Percentiles rank a stretch among this genome's conserved stretches.
phyloP scores from a whole-genome alignment of 2,113 vertebrate genomes.

The Isurus oxyrinchus region DNA sequence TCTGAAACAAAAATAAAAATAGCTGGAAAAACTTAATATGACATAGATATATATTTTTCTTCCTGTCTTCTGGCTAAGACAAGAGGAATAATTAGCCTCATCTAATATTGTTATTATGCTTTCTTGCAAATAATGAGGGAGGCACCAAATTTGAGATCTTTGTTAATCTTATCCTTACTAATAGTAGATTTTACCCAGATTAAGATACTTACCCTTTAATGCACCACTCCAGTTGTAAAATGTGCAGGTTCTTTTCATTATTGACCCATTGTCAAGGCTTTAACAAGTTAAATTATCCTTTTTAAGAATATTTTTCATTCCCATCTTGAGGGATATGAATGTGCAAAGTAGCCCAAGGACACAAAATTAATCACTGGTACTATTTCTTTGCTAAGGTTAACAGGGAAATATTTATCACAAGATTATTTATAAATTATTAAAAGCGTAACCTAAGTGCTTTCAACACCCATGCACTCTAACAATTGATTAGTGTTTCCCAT shows the following conservation, averaged over 20 bases:
- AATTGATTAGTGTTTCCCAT: neutral
- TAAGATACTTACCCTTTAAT: neutral
- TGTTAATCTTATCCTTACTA: neutral
- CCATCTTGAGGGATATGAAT: neutral
- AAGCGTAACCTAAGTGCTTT: neutral
- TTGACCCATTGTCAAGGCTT: neutral
- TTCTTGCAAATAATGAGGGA: neutral
- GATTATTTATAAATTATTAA: neutral
- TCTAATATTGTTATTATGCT: neutral
- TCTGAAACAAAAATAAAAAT: too few species aligned
- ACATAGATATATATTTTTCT: too few species aligned
- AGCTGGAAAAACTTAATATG: too few species aligned
- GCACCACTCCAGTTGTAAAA: neutral
- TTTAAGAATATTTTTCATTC: neutral
- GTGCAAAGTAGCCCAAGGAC: neutral
- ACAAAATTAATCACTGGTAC: neutral
- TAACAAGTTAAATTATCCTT: neutral
- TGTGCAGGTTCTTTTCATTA: neutral
- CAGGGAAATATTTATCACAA: neutral
- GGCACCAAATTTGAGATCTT: neutral
- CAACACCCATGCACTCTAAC: neutral
- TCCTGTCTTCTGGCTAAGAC: too few species aligned
- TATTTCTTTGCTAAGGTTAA: neutral
- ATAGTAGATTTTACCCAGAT: neutral
- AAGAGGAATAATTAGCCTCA: neutral